Evolutionary conservation across 2,888 invertebrate species (phyloP).

Genomic region (Conomelus anceps): DNA sequence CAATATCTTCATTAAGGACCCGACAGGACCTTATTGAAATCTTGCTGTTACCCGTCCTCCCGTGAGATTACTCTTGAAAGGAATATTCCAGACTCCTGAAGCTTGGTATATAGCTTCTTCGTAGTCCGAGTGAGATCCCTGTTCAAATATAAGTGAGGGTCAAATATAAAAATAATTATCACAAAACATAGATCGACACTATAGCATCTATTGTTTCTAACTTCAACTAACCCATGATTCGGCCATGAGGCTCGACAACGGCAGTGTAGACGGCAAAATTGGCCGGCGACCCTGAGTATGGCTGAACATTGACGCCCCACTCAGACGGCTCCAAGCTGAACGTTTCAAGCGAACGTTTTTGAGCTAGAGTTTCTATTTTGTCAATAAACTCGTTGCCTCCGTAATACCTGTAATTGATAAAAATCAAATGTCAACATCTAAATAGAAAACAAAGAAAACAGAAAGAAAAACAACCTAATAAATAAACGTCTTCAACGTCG

Average conservation of each 20-base stretch:
- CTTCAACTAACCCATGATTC: constrained; percentile 68
- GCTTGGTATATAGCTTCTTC: too few species aligned
- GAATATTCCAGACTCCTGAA: too few species aligned
- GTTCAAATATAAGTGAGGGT: too few species aligned
- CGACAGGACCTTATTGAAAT: too few species aligned
- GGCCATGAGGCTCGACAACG: constrained; percentile 80
- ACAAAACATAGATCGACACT: too few species aligned
- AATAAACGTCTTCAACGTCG: too few species aligned
- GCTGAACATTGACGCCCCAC: constrained; percentile 98
- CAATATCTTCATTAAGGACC: too few species aligned
- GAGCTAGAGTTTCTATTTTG: constrained; percentile 82
- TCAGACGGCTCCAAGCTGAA: constrained; percentile 72
- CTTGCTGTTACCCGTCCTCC: too few species aligned
- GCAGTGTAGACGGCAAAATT: constrained; percentile 96
- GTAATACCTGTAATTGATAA: constrained; percentile 69
- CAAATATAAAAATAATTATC: too few species aligned
- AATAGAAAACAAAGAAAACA: neutral
- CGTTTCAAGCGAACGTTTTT: constrained; percentile 76
- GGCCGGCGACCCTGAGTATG: constrained; percentile 92
- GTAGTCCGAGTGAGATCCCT: too few species aligned
- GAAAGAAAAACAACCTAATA: neutral
- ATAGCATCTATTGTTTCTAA: too few species aligned
- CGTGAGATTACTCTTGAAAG: too few species aligned
- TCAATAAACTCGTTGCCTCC: constrained; percentile 96
- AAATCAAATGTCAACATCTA: constrained; percentile 17